Evolutionary conservation across 2,888 invertebrate genomes (phyloP).

Genomic region (Camptogramma bilineatum): DNA sequence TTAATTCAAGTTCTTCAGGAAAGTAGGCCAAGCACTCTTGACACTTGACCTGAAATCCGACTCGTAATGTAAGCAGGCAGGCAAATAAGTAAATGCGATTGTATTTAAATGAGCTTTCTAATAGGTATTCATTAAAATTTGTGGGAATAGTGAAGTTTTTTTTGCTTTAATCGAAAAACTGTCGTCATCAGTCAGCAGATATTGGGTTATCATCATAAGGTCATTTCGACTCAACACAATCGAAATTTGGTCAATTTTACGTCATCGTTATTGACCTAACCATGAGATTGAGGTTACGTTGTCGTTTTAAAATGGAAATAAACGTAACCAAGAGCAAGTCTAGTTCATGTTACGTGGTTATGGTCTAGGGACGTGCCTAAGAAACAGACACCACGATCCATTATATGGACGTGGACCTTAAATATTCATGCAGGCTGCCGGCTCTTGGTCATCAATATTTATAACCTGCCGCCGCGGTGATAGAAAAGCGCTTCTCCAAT

Average conservation of each 20-base stretch:
- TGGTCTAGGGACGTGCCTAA: conserved; percentile 48
- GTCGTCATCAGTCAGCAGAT: conserved; percentile 4
- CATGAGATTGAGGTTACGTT: conserved; percentile 7
- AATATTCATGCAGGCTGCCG: conserved; percentile 70
- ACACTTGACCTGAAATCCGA: conserved; percentile 42
- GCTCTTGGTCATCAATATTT: conserved; percentile 70
- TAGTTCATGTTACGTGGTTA: conserved; percentile 47
- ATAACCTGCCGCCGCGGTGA: conserved; percentile 61
- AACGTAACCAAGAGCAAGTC: conserved; percentile 24
- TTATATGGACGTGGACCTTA: conserved; percentile 62
- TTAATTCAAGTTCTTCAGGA: conserved; percentile 35
- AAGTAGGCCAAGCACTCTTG: conserved; percentile 39
- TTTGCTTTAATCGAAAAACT: conserved; percentile 14
- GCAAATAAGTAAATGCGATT: conserved; percentile 34
- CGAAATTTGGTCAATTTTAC: conserved; percentile 15
- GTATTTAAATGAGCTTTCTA: conserved; percentile 25
- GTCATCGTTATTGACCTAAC: conserved; percentile 28
- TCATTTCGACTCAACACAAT: conserved; percentile 9
- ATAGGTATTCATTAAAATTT: conserved; percentile 16
- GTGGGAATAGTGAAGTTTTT: conserved; percentile 9
- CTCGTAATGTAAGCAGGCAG: conserved; percentile 36
- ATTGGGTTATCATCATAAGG: conserved; percentile 19
- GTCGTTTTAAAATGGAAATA: conserved; percentile 38
- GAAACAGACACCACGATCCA: conserved; percentile 58
- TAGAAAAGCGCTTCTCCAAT: conserved; percentile 64